Conservation (phyloP, 2,797 vertebrate species). For the Mus spretus region DNA sequence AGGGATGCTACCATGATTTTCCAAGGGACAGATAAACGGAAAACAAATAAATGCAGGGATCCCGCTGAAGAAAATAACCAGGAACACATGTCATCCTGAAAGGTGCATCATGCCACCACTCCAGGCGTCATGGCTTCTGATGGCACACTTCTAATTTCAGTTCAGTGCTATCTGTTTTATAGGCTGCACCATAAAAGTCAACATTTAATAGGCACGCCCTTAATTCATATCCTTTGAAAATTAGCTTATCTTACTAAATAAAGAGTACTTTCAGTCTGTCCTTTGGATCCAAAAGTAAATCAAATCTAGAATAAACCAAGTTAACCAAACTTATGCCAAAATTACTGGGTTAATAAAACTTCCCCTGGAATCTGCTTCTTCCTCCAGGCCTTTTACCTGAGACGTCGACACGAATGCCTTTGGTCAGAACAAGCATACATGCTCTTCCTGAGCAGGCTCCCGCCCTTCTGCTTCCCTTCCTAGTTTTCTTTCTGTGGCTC, state of each 20-base stretch:
- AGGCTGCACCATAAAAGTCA: slow-evolving; percentile 46
- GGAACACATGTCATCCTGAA: slow-evolving; percentile 28
- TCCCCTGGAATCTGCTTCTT: slow-evolving; percentile 65
- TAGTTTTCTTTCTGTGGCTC: not conserved
- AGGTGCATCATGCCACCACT: not conserved
- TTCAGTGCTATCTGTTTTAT: slow-evolving; percentile 6
- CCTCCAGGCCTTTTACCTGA: slow-evolving; percentile 45
- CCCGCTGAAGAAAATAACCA: slow-evolving; percentile 66
- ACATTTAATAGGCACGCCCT: slow-evolving; percentile 34
- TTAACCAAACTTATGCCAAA: not conserved
- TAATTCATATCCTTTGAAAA: slow-evolving; percentile 57
- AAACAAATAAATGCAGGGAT: slow-evolving; percentile 29
- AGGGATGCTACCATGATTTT: slow-evolving; percentile 59
- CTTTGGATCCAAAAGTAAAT: slow-evolving; percentile 63
- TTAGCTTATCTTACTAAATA: slow-evolving; percentile 54
- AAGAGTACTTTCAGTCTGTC: slow-evolving; percentile 59
- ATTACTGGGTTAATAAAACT: slow-evolving; percentile 59
- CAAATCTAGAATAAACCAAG: slow-evolving; percentile 25
- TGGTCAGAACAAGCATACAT: slow-evolving; percentile 66
- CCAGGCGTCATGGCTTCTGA: slow-evolving; percentile 41
- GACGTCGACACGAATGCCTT: slow-evolving; percentile 55
- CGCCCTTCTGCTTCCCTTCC: not conserved
- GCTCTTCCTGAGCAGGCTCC: slow-evolving; percentile 41
- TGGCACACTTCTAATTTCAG: not conserved
- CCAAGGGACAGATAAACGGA: slow-evolving; percentile 67